Conservation (phyloP, 2,113 vertebrate genomes). For the Myiozetetes cayanensis region DNA sequence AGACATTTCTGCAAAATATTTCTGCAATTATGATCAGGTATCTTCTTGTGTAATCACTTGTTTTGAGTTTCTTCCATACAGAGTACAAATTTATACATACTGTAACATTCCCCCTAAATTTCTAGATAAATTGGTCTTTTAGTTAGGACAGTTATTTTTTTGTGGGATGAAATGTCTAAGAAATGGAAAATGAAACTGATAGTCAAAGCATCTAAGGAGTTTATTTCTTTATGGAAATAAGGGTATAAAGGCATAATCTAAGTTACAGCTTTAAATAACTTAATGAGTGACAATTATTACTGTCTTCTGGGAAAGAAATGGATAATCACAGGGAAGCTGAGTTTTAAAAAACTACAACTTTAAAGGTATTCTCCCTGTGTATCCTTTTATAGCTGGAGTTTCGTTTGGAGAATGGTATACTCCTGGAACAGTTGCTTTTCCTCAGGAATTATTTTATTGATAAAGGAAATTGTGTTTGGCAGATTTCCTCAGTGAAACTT, state of each 20-base stretch:
- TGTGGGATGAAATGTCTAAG: neutral
- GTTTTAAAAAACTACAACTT: neutral
- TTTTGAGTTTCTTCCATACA: neutral
- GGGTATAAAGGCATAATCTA: neutral
- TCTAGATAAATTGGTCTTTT: neutral
- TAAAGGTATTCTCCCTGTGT: neutral
- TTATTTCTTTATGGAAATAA: neutral
- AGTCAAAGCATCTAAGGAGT: neutral
- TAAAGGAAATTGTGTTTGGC: neutral
- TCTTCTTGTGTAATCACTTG: neutral
- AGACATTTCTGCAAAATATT: neutral
- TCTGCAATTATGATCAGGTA: neutral
- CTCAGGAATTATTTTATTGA: neutral
- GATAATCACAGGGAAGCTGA: neutral
- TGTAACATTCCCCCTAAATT: neutral
- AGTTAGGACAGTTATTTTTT: neutral
- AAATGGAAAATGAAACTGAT: neutral
- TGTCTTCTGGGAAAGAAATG: neutral
- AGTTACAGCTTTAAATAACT: neutral
- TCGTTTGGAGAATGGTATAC: neutral
- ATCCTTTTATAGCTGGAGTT: neutral
- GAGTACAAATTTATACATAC: neutral
- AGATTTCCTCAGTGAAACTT: neutral
- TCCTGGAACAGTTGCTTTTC: neutral
- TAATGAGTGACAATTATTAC: neutral